phyloP scores from a whole-genome alignment of 1,140 invertebrate genomes.

The Trichonephila clavipes region DNA sequence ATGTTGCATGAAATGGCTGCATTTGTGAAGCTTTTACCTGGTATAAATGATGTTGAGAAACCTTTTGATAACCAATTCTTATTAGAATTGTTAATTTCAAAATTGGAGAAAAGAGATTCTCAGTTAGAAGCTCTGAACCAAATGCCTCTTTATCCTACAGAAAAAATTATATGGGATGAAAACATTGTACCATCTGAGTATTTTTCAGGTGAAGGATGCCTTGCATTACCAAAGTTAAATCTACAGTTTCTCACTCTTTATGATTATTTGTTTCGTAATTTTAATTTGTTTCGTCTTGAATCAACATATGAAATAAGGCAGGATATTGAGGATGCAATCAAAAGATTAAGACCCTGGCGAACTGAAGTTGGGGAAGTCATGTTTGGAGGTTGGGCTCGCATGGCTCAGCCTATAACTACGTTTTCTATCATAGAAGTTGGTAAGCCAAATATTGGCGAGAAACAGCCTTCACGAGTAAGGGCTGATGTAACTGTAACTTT shows the following conservation, averaged over 20 bases:
- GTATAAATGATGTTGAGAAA: constrained; percentile 85
- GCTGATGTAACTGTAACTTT: constrained; percentile 97
- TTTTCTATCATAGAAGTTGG: constrained; percentile 95
- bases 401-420: constrained; percentile 96
- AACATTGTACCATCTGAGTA: constrained; percentile 99
- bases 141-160: constrained; percentile 99
- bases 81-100: constrained; percentile 90
- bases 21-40: constrained; percentile 92
- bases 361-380: constrained; percentile 92
- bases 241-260: constrained; percentile 99
- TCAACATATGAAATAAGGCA: constrained; percentile 99
- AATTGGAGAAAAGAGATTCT: constrained; percentile 93
- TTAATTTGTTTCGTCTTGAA: constrained; percentile 98
- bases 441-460: constrained; percentile 89
- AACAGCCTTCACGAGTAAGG: constrained; percentile 94
- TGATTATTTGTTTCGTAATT: constrained; percentile 98
- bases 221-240: constrained; percentile 98
- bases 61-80: constrained; percentile 89
- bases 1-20: constrained; percentile 92
- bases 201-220: constrained; percentile 95
- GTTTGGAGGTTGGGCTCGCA: constrained; percentile 98
- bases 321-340: constrained; percentile 98
- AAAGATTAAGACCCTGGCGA: constrained; percentile 95
- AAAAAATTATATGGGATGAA: constrained; percentile 99
- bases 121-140: constrained; percentile 97